These are phyloP conservation scores for Microctonus aethiopoides DNA, from an alignment of 2,888 invertebrate genomes.

Conservation along the genomic window DNA sequence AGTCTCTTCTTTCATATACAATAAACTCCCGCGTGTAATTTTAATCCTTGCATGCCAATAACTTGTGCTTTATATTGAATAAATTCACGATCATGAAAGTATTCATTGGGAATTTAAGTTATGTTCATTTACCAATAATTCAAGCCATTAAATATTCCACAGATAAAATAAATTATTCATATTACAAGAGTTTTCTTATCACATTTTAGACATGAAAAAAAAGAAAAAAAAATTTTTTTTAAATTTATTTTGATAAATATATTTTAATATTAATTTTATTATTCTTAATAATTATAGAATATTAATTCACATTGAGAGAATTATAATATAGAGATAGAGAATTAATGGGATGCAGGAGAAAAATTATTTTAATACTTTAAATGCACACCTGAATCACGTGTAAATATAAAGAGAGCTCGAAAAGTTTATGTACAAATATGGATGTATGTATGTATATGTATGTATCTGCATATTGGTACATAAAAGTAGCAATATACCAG, in stretches of 20 bases:
- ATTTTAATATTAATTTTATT: too few species aligned
- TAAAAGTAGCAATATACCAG: background rate
- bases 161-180: background rate
- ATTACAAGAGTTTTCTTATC: background rate
- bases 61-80: background rate
- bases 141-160: background rate
- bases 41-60: background rate
- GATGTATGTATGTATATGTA: too few species aligned
- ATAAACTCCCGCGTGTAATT: background rate
- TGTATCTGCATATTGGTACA: background rate
- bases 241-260: too few species aligned
- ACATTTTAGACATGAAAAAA: background rate
- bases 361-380: background rate
- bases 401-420: background rate
- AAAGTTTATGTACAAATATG: background rate
- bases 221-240: background rate
- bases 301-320: background rate
- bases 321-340: background rate
- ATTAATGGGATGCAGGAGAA: background rate
- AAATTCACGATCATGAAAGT: background rate
- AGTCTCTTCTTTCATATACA: background rate
- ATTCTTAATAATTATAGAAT: too few species aligned
- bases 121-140: too few species aligned
- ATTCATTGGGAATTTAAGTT: background rate
- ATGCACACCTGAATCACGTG: constrained; percentile 28